Base-by-base conservation (phyloP, 2,113 vertebrate species). In the Anhinga anhinga region DNA sequence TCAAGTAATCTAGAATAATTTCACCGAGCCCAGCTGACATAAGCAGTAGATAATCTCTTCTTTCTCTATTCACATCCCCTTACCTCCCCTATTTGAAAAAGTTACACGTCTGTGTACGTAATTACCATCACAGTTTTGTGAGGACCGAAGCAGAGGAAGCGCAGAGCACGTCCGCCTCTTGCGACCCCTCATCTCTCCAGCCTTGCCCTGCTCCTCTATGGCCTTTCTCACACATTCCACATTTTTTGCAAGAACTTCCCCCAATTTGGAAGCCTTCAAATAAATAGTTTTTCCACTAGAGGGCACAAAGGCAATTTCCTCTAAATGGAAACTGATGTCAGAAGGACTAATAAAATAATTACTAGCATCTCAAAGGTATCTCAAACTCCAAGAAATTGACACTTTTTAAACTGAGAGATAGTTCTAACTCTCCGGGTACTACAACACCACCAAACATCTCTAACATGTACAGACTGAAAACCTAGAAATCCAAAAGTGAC, bases 241-340 rank as follows among this genome's bases (percentile, higher is more conserved):
- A 7, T 34, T 42, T 47, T 91, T 32, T 69, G 25, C 21, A 83
- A 78, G n/a, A 92, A 55, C 2, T 82, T 94, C 30, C 40, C n/a
- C 26, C 50, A 86, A 1, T 62, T 55, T 66, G 36, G 53, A 77
- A 93, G 25, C 10, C 29, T 71, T 90, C 58, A 56, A 29, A 59
- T 86, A 90, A 96, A 61, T 36, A 40, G 27, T 55, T 95, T 90
- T 96, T 94, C 96, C 97, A 97, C 97, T 91, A 97, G 97, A 92
- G 96, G 96, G 96, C 97, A 97, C 78, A 97, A 94, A 90, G 84
- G 90, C 63, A 97, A 67, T 81, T 96, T 96, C 45, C 96, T 45
- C 74, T 80, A 88, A 73, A 62, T 29, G 26, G 40, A 95, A 93
- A 91, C 45, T 58, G 14, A 63, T 73, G n/a, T 55, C 73, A 66